Conservation (phyloP, 2,113 vertebrate species). For the Anseranas semipalmata region DNA sequence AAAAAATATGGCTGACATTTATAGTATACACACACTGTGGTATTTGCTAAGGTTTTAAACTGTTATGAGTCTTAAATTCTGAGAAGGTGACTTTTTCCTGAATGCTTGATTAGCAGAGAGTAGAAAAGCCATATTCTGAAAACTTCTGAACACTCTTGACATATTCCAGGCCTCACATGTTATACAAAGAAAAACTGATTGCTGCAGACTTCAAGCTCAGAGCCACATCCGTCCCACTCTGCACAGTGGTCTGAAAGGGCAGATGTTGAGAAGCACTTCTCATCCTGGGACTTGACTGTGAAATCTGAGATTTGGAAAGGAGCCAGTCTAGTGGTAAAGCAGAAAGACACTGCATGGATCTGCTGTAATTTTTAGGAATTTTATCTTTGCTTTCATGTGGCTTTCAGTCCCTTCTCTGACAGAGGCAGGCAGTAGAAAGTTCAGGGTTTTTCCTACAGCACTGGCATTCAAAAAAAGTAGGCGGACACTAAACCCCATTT, state of each 20-base stretch:
- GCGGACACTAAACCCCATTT: background rate
- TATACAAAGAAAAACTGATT: background rate
- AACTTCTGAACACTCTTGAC: background rate
- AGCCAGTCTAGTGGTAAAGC: background rate
- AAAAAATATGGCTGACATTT: slow-evolving; percentile 39
- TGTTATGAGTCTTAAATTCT: slow-evolving; percentile 5
- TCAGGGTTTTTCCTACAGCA: background rate
- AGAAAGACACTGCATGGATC: background rate
- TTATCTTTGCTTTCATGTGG: background rate
- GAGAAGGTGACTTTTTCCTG: background rate
- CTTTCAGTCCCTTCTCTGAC: background rate
- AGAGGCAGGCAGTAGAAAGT: background rate
- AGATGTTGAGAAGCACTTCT: background rate
- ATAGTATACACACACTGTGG: background rate
- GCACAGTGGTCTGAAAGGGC: background rate
- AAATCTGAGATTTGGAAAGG: background rate
- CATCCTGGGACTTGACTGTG: background rate
- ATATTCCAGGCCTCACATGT: background rate
- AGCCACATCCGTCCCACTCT: background rate
- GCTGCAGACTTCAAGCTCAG: background rate
- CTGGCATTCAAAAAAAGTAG: background rate
- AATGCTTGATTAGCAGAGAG: background rate
- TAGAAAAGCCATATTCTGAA: background rate
- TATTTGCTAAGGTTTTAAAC: slow-evolving; percentile 39
- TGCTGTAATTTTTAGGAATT: background rate